These are phyloP conservation scores for Synanthedon myopaeformis DNA, from an alignment of 2,888 invertebrate species.

Conservation along the genomic window DNA sequence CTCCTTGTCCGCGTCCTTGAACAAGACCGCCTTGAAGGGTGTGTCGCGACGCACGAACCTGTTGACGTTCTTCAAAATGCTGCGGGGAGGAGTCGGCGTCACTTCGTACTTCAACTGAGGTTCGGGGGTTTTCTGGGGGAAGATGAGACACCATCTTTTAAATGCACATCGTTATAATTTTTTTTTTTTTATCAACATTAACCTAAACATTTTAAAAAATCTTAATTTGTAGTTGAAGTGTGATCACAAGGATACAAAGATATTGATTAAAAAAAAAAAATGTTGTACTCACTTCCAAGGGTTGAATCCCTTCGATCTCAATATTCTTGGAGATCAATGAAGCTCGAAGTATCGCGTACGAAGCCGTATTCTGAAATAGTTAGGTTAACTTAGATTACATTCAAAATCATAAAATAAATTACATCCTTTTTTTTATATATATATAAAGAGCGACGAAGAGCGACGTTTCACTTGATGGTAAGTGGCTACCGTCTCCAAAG, in stretches of 20 bases:
- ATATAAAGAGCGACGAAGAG: not conserved
- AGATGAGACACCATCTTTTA: no score
- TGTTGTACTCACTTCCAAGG: constrained; percentile 25
- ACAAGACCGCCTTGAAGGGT: no score
- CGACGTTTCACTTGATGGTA: not conserved
- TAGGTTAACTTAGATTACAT: not conserved
- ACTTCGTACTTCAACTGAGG: not conserved
- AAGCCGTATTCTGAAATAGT: constrained; percentile 30
- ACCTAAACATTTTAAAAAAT: no score
- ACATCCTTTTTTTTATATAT: not conserved
- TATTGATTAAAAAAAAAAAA: no score
- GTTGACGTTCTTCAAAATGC: constrained; percentile 26
- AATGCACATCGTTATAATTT: no score
- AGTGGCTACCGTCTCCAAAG: not conserved
- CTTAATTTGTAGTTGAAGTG: no score
- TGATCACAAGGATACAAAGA: no score
- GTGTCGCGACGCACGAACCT: no score
- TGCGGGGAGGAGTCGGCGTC: constrained; percentile 28
- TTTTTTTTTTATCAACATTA: no score
- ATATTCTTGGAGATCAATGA: constrained; percentile 36
- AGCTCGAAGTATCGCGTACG: constrained; percentile 52
- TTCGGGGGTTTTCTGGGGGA: constrained; percentile 8
- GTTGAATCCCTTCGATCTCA: constrained; percentile 33
- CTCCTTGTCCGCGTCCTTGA: no score
- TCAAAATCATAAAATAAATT: not conserved